Evolutionary conservation across 2,113 vertebrate genomes (phyloP), one percentile per base, ranked within the genome.

Genomic region (Amazona guildingii): DNA sequence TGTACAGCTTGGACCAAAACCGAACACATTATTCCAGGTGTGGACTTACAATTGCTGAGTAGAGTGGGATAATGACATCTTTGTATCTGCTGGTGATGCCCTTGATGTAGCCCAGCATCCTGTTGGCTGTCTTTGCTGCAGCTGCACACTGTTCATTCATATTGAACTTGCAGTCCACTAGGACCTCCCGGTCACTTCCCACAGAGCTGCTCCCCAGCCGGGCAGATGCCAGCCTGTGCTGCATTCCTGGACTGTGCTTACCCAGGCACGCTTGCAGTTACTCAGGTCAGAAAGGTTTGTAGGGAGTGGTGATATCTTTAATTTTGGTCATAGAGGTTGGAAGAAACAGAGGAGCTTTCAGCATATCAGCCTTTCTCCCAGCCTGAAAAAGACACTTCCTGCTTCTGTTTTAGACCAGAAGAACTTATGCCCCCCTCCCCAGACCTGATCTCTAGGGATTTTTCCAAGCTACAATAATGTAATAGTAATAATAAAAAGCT

Each of bases 361-460:
- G 14, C 4, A n/a, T 29, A 74, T 5, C 44, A 88, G 7, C 8
- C 21, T 67, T 83, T 63, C 41, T 86, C 33, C 17, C 33, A 67
- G 29, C 4, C 51, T 57, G 25, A 82, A 75, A 82, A 67, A 41
- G 20, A 31, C 0, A 0, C 63, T 72, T 61, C 4, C 57, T 83
- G 5, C n/a, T 72, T 52, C 24, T 75, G 10, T 66, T 83, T 55
- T 27, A 86, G 80, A 48, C 4, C 9, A 59, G 67, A 74, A 29
- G 9, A 83, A 48, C 23, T 75, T 52, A 7, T 51, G 5, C 14
- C 7, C 7, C 9, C 3, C 33, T 63, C 3, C 5, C 2, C 54
- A 64, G 33, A 62, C 1, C 11, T 54, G 10, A 49, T 37, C 7
- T 49, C 28, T 9, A 2, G 1, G 0, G 6, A 19, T 57, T 69